phyloP scores from a whole-genome alignment of 2,113 vertebrate genomes.

The Atrichornis clamosus region DNA sequence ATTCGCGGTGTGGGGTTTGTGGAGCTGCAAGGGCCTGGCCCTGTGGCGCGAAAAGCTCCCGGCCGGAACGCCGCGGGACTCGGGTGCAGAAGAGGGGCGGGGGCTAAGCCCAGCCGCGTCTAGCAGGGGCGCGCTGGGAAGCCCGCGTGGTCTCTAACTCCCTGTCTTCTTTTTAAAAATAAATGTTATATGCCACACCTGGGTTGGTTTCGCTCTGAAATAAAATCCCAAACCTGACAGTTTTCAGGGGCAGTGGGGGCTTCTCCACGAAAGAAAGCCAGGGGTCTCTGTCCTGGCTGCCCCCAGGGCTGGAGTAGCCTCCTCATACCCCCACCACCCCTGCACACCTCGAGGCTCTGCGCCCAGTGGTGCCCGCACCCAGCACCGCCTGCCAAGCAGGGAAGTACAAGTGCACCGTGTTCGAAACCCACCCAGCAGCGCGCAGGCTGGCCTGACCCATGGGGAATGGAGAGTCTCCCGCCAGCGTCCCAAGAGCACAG shows the following conservation, averaged over 20 bases:
- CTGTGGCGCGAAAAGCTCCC: constrained; percentile 58
- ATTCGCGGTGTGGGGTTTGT: rapidly evolving
- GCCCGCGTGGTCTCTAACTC: rapidly evolving
- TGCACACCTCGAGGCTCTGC: background rate
- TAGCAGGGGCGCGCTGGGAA: background rate
- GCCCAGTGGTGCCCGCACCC: background rate
- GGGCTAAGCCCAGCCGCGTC: rapidly evolving
- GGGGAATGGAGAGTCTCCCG: rapidly evolving
- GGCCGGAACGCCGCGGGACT: background rate
- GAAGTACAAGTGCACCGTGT: rapidly evolving
- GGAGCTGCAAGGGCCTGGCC: constrained; percentile 49
- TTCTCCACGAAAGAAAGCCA: background rate
- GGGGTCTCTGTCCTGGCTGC: background rate
- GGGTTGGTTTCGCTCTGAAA: background rate
- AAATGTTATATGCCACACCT: rapidly evolving
- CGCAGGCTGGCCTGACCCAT: rapidly evolving
- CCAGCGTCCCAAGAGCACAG: rapidly evolving
- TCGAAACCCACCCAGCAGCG: rapidly evolving
- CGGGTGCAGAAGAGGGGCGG: background rate
- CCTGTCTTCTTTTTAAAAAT: rapidly evolving
- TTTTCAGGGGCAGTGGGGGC: too few relatives aligned
- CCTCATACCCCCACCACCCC: rapidly evolving
- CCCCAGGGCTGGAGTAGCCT: background rate
- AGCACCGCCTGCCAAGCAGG: background rate
- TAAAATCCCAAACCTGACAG: too few relatives aligned